Evolutionary conservation across 2,113 vertebrate species (phyloP).

Genomic region (Solenodon paradoxus): DNA sequence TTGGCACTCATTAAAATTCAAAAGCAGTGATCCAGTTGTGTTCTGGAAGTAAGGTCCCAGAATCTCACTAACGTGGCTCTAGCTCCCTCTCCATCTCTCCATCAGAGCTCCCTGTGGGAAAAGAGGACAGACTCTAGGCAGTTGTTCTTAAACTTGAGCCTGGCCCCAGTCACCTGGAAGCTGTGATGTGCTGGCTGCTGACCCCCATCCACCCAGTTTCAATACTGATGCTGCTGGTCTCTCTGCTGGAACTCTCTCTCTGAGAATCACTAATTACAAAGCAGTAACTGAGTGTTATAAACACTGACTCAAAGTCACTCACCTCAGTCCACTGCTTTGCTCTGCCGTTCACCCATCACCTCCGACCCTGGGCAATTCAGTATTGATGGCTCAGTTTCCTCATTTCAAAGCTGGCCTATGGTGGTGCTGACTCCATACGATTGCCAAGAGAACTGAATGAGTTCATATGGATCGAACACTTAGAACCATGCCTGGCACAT

Average conservation of each 20-base stretch:
- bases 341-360: not conserved
- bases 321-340: not conserved
- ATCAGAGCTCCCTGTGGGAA: not conserved
- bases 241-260: too few species aligned
- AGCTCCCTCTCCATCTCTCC: not conserved
- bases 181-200: too few species aligned
- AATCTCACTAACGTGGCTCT: not conserved
- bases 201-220: not conserved
- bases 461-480: not conserved
- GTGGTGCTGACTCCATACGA: not conserved
- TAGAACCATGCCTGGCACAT: not conserved
- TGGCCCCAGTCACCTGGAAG: too few species aligned
- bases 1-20: constrained; percentile 53
- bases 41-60: not conserved
- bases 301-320: not conserved
- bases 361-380: not conserved
- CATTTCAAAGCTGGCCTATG: not conserved
- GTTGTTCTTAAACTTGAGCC: fast-evolving
- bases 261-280: not conserved
- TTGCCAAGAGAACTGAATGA: not conserved
- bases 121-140: not conserved
- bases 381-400: not conserved
- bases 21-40: not conserved
- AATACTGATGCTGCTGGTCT: fast-evolving
- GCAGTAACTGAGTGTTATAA: not conserved